Evolutionary conservation across 2,888 invertebrate species (phyloP), one percentile per base, ranked within the genome.

Genomic region (Hypomecis atomaria): DNA sequence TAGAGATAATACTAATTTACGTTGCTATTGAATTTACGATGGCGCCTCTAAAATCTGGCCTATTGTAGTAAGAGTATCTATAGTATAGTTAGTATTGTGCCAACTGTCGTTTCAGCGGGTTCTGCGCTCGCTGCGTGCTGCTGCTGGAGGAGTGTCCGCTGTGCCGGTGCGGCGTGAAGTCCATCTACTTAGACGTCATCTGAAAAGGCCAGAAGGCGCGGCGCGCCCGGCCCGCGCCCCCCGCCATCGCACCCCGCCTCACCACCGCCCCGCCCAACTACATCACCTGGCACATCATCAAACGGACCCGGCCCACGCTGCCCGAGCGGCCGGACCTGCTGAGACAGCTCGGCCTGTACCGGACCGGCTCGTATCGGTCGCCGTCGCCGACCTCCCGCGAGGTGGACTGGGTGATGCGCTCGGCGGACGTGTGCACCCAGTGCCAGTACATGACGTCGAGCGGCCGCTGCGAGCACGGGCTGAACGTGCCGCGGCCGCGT

Each of bases 121-220:
- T 98, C 89, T 98, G 98, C 90, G 93, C 94, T 53, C 90, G 94
- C 10, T 98, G 98, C 92, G 95, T 96, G 10, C 93, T 95, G 62
- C 96, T 96, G 83, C 84, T 98, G 72, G 94, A 95, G 71, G 95
- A 95, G 73, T 98, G 98, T 86, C 98, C 98, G 10, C 95, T 98
- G 94, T 98, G 98, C 88, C 94, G 98, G 23, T 84, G 85, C 11
- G 36, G 0, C 0, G 50, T 65, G 7, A 47, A 40, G 33, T 37
- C 52, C 23, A 43, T 43, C 38, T 40, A 50, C 7, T 10, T 67
- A 4, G 2, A 55, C 57, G 43, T 55, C 0, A 45, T 64, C 40
- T 66, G 66, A 69, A 53, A 64, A 4, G 9, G 6, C 33, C 33
- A 0, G 8, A 5, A 5, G 49, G 11, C 37, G 48, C 40, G 40